These are phyloP conservation scores for Calypte anna DNA, from an alignment of 2,113 vertebrate species.

Conservation along the genomic window DNA sequence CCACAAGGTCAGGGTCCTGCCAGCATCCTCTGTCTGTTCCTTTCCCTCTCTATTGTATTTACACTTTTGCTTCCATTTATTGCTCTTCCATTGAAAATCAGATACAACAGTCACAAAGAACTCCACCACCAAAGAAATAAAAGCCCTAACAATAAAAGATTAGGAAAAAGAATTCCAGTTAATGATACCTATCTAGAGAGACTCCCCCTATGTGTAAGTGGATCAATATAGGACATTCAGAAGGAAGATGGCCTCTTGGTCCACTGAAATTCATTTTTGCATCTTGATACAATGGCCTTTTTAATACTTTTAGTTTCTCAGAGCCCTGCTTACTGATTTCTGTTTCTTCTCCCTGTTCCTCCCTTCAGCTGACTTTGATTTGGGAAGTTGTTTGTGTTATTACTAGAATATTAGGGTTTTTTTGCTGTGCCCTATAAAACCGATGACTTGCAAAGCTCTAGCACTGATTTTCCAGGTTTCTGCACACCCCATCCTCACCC, in stretches of 20 bases:
- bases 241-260: neutral
- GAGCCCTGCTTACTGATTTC: neutral
- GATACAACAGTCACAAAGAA: slow-evolving; percentile 33
- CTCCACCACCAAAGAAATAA: slow-evolving; percentile 13
- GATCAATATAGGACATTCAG: neutral
- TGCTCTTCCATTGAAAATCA: slow-evolving; percentile 27
- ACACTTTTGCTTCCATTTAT: slow-evolving; percentile 16
- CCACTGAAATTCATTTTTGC: neutral
- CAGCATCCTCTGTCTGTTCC: neutral
- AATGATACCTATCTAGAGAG: neutral
- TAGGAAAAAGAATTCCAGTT: neutral
- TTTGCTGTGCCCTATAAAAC: neutral
- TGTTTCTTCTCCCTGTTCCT: neutral
- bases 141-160: neutral
- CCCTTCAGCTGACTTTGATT: neutral
- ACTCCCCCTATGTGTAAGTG: neutral
- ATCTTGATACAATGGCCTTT: neutral
- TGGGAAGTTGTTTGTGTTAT: neutral
- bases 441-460: neutral
- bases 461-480: neutral
- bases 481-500: neutral
- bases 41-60: neutral
- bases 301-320: neutral
- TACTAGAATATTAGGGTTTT: neutral
- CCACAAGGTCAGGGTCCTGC: neutral